Percentiles rank a stretch among this genome's conserved stretches.
Evolutionary conservation across 2,797 vertebrate species (phyloP).

Genomic region (Dallia pectoralis): DNA sequence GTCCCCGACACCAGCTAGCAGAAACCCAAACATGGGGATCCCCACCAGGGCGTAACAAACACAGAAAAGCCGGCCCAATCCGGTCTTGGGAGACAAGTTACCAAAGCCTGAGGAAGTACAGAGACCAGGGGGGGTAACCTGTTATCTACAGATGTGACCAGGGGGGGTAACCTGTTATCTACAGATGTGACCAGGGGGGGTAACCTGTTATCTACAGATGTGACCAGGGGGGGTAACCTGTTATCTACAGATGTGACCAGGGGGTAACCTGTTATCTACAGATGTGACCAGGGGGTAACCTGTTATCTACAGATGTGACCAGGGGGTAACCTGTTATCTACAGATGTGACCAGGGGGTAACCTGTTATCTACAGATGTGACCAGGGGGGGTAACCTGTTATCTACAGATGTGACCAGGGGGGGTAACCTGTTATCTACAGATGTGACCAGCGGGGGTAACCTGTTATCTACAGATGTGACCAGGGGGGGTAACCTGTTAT

Average conservation of each 20-base stretch:
- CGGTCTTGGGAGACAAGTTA: conserved; percentile 83
- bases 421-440: not conserved
- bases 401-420: not conserved
- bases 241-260: not conserved
- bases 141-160: not conserved
- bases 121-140: not conserved
- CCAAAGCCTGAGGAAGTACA: conserved; percentile 78
- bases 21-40: conserved; percentile 91
- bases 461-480: too few relatives aligned
- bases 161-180: not conserved
- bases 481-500: not conserved
- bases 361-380: not conserved
- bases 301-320: not conserved
- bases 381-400: too few relatives aligned
- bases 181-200: too few relatives aligned
- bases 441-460: too few relatives aligned
- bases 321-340: not conserved
- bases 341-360: not conserved
- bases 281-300: not conserved
- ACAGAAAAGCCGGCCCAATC: conserved; percentile 84
- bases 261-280: not conserved
- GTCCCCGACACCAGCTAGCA: conserved; percentile 89
- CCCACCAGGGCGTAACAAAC: conserved; percentile 90
- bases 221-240: not conserved
- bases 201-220: too few relatives aligned